Evolutionary conservation across 1,140 invertebrate genomes (phyloP).

Genomic region (Lasioglossum baleicum): DNA sequence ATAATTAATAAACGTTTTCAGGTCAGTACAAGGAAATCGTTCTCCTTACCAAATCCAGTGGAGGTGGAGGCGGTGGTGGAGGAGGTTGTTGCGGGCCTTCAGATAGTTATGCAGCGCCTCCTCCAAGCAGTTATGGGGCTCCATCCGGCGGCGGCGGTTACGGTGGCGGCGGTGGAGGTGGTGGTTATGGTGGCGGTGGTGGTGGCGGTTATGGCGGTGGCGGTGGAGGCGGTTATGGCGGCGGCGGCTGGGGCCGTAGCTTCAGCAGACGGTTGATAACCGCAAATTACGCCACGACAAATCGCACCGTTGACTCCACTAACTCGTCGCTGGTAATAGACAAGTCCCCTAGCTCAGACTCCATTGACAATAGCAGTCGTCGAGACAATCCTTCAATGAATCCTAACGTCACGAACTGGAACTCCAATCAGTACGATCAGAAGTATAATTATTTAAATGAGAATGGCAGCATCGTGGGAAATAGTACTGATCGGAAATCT

Average conservation of each 20-base stretch:
- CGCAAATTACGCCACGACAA: neutral
- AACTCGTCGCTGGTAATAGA: constrained; percentile 13
- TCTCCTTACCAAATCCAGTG: constrained; percentile 69
- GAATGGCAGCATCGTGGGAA: neutral
- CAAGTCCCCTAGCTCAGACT: neutral
- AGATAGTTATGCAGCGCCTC: constrained; percentile 69
- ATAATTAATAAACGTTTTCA: constrained; percentile 19
- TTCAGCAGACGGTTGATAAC: constrained; percentile 64
- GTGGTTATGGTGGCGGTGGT: no score
- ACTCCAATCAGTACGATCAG: neutral
- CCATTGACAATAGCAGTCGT: neutral
- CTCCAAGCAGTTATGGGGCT: constrained; percentile 13
- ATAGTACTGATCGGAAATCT: neutral
- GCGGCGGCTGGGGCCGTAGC: constrained; percentile 73
- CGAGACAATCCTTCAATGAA: neutral
- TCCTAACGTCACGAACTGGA: constrained; percentile 14
- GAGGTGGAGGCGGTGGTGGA: constrained; percentile 47
- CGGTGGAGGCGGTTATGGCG: neutral
- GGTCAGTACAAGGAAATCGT: constrained; percentile 73
- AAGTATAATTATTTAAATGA: neutral
- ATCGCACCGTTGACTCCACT: no score
- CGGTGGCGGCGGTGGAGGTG: constrained; percentile 26
- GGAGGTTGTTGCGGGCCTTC: constrained; percentile 27
- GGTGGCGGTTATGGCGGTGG: neutral
- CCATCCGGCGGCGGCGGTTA: constrained; percentile 61